Conservation (phyloP, 2,888 invertebrate genomes). For the Pachymerium ferrugineum region DNA sequence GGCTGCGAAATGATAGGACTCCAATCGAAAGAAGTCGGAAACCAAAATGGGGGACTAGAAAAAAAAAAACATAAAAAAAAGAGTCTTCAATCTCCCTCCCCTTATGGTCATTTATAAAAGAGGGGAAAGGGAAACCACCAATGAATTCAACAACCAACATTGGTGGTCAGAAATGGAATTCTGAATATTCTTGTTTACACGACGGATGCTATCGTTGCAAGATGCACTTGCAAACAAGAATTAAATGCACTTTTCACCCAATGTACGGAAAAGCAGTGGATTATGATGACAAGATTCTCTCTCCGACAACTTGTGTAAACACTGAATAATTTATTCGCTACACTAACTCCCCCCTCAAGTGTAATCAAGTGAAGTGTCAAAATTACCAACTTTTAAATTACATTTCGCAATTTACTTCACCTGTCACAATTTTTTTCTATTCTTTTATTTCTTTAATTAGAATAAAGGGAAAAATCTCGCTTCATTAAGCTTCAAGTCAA, state of each 20-base stretch:
- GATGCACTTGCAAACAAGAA: neutral
- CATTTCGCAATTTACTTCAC: neutral
- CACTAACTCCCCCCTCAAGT: too few species aligned
- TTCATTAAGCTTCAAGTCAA: too few species aligned
- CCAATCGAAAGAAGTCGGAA: conserved; percentile 2
- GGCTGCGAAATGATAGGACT: neutral
- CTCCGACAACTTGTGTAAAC: neutral
- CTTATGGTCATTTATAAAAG: neutral
- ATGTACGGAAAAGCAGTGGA: neutral
- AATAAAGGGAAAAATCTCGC: too few species aligned
- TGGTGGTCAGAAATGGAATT: neutral
- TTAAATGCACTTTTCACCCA: neutral
- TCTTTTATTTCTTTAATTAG: neutral
- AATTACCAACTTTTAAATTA: neutral
- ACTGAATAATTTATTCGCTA: neutral
- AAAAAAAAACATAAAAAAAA: neutral
- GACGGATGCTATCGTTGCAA: neutral
- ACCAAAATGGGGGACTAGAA: neutral
- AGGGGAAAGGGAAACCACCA: neutral
- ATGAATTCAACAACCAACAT: neutral
- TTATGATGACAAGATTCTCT: neutral
- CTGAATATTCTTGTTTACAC: neutral
- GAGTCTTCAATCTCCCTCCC: too few species aligned
- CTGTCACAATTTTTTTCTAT: neutral
- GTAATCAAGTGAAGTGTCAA: neutral